These are phyloP conservation scores for Chrysopilus asiliformis DNA, from an alignment of 2,888 invertebrate genomes.

Conservation along the genomic window DNA sequence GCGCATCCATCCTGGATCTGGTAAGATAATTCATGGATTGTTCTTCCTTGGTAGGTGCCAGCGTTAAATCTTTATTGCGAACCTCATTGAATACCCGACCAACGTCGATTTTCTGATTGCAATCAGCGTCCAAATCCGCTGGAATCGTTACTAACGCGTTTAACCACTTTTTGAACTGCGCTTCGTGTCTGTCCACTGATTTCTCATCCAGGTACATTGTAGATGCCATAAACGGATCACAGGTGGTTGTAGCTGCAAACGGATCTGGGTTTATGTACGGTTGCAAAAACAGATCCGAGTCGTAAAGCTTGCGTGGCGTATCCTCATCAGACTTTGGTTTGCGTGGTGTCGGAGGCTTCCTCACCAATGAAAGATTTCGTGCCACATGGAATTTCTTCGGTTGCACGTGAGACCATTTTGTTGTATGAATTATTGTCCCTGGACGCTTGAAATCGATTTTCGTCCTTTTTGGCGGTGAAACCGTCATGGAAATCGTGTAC, in stretches of 20 bases:
- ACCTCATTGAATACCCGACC: conserved; percentile 64
- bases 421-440: conserved; percentile 12
- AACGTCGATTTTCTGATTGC: conserved; percentile 49
- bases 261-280: conserved; percentile 39
- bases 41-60: conserved; percentile 57
- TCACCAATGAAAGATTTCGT: conserved; percentile 23
- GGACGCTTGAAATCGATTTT: conserved; percentile 19
- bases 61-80: conserved; percentile 48
- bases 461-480: conserved; percentile 32
- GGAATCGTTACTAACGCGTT: conserved; percentile 66
- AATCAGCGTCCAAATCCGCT: conserved; percentile 51
- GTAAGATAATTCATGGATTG: conserved; percentile 56
- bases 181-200: conserved; percentile 54
- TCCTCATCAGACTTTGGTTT: conserved; percentile 21
- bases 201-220: conserved; percentile 53
- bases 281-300: conserved; percentile 31
- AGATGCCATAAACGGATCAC: conserved; percentile 52
- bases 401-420: conserved; percentile 23
- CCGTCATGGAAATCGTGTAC: conserved; percentile 5
- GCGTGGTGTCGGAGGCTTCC: conserved; percentile 25
- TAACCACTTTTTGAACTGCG: conserved; percentile 63
- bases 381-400: conserved; percentile 14
- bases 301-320: conserved; percentile 26
- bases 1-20: conserved; percentile 47
- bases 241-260: conserved; percentile 41